Evolutionary conservation across 1,140 invertebrate species (phyloP), one percentile per base, ranked within the genome.

Genomic region (Anastrepha ludens): DNA sequence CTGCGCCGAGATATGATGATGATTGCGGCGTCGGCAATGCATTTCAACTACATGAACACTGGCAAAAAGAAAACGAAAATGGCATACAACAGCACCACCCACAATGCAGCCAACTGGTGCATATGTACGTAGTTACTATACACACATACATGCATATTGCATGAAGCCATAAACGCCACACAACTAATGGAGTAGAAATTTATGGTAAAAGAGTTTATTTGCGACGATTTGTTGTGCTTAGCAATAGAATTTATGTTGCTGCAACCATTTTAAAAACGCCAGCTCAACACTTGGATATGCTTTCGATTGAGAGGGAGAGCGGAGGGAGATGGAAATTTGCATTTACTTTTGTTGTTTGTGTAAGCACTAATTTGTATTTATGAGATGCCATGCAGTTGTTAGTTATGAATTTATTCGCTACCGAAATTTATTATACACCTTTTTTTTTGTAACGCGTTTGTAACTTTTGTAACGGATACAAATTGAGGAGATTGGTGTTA

Each of bases 221-320:
- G 85, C 85, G 85, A 86, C 85, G 85, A 86, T 86, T 86, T 86
- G 85, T 86, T 86, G 85, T 86, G 17, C 85, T 86, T 86, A 86
- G 74, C 47, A 55, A 86, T 86, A 20, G 59, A 62, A 86, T 86
- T 86, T 86, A 86, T 81, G 74, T 81, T 81, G 74, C 55, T 44
- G 74, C 74, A 81, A 81, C 74, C 50, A 81, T 81, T 81, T 81
- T 58, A 44, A 50, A 81, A 81, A 81, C 55, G 47, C 7, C 74
- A 81, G 13, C 47, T 81, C 74, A 4, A 11, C 47, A 81, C 74
- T 55, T 50, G 44, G 47, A 20, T 20, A 55, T 17, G 55, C 47
- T 55, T 55, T 55, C 6, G 47, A 20, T 81, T 50, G 74, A 29
- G 29, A 29, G 29, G 29, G 29, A n/a, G n/a, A n/a, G n/a, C n/a